Evolutionary conservation across 1,140 invertebrate genomes (phyloP).

Genomic region (Ladona fulva): DNA sequence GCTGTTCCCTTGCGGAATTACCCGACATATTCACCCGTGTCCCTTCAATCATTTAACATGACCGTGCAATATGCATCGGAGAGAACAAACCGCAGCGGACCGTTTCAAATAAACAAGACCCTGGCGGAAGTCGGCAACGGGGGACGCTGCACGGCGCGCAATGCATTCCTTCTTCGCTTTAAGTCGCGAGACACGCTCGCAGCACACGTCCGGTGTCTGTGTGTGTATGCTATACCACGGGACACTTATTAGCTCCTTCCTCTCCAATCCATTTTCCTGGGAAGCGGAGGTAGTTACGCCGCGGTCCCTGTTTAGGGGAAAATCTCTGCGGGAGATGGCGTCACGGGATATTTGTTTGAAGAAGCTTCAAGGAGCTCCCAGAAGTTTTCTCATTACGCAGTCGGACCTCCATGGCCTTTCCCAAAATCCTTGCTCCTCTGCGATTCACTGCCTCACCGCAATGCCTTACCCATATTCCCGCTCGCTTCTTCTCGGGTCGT

Average conservation of each 20-base stretch:
- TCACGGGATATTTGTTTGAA: constrained; percentile 5
- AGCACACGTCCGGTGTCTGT: background rate
- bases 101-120: too few species aligned
- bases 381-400: background rate
- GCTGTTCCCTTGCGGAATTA: background rate
- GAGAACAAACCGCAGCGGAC: too few species aligned
- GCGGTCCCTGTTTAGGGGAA: background rate
- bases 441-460: background rate
- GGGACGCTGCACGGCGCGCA: too few species aligned
- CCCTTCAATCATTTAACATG: background rate
- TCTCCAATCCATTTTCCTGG: background rate
- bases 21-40: background rate
- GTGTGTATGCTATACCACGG: background rate
- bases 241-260: background rate
- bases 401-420: background rate
- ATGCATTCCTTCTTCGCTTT: too few species aligned
- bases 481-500: background rate
- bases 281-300: background rate
- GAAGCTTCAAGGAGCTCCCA: background rate
- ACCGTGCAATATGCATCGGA: background rate
- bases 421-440: background rate
- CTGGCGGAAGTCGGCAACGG: too few species aligned
- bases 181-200: background rate
- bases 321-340: background rate
- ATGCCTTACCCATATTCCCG: background rate